Evolutionary conservation across 2,888 invertebrate species (phyloP), one percentile per base, ranked within the genome.

Genomic region (Melanotus villosus): DNA sequence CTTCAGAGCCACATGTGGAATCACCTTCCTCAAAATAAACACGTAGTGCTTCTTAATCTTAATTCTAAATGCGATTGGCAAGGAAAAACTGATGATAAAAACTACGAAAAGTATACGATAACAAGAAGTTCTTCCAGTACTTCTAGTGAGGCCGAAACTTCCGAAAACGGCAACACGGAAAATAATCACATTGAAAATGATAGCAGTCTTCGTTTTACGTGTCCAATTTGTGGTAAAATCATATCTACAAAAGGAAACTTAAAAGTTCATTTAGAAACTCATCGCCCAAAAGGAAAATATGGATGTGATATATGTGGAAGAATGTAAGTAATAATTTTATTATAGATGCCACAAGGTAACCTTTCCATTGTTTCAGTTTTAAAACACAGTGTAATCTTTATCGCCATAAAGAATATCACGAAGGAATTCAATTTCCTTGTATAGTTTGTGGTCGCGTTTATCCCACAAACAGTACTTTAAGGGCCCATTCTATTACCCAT

Each of bases 401-500:
- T 70, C 85, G 88, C 19, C 92, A 92, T 77, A 90, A 91, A 84
- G 88, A 89, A 73, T 89, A 88, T 75, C 89, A 89, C 74, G 86
- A 86, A 47, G 88, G 87, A 9, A 84, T 87, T 71, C 88, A 88
- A 71, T 89, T 87, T 78, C 87, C 88, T 1, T 92, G 92, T 79
- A 87, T 87, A 71, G 88, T 90, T n/a, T 92, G 92, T 82, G 90
- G 90, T 12, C 85, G 91, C 50, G 90, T 91, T 19, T 92, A 92
- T 82, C 90, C 90, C 43, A 91, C 90, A 16, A 89, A 88, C 79
- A 90, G 91, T 63, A 90, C 90, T 50, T 83, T 92, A 57, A 87
- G 90, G 72, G 90, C 90, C 10, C 92, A 92, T 82, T 91, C 90
- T 76, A 89, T 92, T 68, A 89, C 91, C 30, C 92, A 92, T 77